Conservation (phyloP, 2,113 vertebrate genomes). For the Protobothrops mucrosquamatus region DNA sequence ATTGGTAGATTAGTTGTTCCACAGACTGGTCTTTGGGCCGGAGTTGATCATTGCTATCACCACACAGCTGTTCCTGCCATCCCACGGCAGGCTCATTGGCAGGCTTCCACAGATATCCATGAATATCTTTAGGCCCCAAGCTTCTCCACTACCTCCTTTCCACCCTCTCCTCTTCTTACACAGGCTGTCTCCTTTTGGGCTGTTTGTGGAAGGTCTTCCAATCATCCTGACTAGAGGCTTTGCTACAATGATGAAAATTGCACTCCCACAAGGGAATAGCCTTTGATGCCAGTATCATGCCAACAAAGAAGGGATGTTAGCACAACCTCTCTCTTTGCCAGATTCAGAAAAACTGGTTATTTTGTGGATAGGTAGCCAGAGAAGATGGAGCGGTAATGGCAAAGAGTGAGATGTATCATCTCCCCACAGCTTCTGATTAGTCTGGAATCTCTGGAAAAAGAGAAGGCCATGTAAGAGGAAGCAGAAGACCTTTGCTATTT, state of each 20-base stretch:
- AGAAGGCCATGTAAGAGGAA: neutral
- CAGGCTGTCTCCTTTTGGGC: no score
- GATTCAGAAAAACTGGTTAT: neutral
- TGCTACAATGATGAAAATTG: neutral
- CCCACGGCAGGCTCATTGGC: neutral
- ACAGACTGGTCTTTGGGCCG: neutral
- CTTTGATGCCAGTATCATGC: neutral
- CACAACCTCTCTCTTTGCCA: neutral
- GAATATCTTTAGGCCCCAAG: neutral
- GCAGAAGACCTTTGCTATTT: neutral
- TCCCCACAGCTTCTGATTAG: neutral
- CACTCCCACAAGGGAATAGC: neutral
- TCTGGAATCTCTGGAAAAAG: neutral
- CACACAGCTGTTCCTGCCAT: neutral
- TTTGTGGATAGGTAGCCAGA: neutral
- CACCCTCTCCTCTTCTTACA: no score
- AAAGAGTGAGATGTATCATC: neutral
- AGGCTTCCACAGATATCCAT: neutral
- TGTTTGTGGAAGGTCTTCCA: neutral
- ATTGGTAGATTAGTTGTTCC: neutral
- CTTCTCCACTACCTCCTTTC: neutral
- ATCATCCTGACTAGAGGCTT: neutral
- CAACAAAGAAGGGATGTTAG: neutral
- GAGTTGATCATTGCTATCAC: neutral
- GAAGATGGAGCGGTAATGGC: neutral